A percentile compares a stretch with the other conserved stretches of the same genome.
Evolutionary conservation across 92 coral and sea anemone genomes (phyloP).

Genomic region (Palythoa heliodiscus): DNA sequence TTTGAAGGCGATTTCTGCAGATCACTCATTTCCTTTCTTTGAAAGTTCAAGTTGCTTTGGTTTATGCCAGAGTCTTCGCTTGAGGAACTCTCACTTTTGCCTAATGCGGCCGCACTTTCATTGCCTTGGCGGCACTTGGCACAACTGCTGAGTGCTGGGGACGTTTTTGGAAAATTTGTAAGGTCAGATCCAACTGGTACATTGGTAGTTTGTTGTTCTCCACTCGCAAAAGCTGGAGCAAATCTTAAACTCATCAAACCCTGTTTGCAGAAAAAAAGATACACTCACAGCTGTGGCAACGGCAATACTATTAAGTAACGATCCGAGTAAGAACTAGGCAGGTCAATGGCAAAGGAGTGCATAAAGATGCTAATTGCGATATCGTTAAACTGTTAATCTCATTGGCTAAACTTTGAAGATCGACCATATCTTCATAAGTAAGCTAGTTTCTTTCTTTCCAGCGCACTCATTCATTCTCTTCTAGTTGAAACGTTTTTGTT

Average conservation of each 20-base stretch:
- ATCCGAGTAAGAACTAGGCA: too few relatives aligned
- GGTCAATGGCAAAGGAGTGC: too few relatives aligned
- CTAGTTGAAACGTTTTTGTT: too few relatives aligned
- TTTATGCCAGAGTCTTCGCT: background rate
- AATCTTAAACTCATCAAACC: constrained; percentile 57
- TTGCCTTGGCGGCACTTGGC: background rate
- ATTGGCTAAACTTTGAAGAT: too few relatives aligned
- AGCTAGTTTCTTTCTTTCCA: too few relatives aligned
- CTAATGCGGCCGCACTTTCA: background rate
- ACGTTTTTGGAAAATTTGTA: background rate
- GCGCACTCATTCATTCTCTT: too few relatives aligned
- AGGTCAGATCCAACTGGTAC: background rate
- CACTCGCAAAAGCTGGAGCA: constrained; percentile 46
- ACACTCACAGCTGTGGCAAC: too few relatives aligned
- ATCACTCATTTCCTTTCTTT: background rate
- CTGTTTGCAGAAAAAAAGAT: constrained; percentile 6
- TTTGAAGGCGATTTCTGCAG: constrained; percentile 19
- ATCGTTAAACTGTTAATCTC: too few relatives aligned
- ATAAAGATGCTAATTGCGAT: too few relatives aligned
- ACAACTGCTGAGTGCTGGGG: background rate
- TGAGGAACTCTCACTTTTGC: background rate
- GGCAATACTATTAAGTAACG: too few relatives aligned
- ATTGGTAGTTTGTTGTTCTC: constrained; percentile 40
- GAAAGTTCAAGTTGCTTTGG: background rate
- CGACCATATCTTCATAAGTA: too few relatives aligned